Evolutionary conservation across 2,797 vertebrate species (phyloP).

Genomic region (Euthynnus affinis): DNA sequence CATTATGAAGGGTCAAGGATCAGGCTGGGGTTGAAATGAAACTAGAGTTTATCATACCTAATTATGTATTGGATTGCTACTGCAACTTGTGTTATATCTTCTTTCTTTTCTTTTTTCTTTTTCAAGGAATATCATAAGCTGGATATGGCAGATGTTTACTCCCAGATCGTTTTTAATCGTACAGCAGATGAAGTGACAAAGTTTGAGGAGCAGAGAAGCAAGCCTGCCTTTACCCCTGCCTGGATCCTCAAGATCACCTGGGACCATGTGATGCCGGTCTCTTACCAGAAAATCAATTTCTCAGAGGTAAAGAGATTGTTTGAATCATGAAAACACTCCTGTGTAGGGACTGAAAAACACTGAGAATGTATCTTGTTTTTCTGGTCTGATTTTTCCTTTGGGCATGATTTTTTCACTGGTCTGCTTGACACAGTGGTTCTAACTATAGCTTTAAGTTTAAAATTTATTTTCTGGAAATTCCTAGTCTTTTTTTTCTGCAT

Average conservation of each 20-base stretch:
- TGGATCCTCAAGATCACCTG: constrained; percentile 91
- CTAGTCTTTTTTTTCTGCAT: no score
- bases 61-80: background rate
- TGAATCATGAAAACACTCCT: background rate
- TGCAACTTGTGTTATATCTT: background rate
- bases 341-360: background rate
- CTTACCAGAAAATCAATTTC: constrained; percentile 82
- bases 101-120: background rate
- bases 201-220: constrained; percentile 75
- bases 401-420: no score
- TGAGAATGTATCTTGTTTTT: background rate
- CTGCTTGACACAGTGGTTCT: no score
- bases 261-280: constrained; percentile 85
- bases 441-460: no score
- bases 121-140: constrained; percentile 80
- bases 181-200: constrained; percentile 83
- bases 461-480: no score
- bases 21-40: background rate
- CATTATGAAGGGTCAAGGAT: background rate
- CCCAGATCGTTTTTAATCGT: constrained; percentile 86
- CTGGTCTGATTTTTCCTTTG: background rate
- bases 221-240: constrained; percentile 77
- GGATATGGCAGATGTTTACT: constrained; percentile 82
- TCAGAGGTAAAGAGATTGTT: constrained; percentile 81
- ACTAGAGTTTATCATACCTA: background rate